A percentile compares a stretch with the other conserved stretches of the same genome.
phyloP scores from a whole-genome alignment of 2,888 invertebrate species.

The Trileptium ribeirensis region DNA sequence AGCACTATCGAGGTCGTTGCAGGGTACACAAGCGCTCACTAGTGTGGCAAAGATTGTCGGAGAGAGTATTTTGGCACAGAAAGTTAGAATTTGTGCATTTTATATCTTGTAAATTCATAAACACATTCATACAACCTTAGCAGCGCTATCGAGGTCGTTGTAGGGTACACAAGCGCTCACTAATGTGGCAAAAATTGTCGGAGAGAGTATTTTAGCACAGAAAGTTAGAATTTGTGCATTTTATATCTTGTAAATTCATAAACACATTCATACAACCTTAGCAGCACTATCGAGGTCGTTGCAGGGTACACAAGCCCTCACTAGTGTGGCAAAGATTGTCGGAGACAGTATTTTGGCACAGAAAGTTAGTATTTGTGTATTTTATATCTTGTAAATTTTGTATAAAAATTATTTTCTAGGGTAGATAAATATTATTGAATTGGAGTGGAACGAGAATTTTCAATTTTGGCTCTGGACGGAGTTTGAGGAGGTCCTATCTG shows the following conservation, averaged over 20 bases:
- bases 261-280: slow-evolving; percentile 61
- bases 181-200: slow-evolving; percentile 54
- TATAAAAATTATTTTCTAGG: no score
- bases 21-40: slow-evolving; percentile 59
- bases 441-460: no score
- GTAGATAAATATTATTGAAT: no score
- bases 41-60: slow-evolving; percentile 56
- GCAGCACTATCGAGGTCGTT: slow-evolving; percentile 61
- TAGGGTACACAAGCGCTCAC: slow-evolving; percentile 59
- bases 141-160: slow-evolving; percentile 61
- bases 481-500: no score
- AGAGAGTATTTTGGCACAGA: slow-evolving; percentile 57
- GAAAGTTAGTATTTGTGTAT: slow-evolving; percentile 58
- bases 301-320: slow-evolving; percentile 59
- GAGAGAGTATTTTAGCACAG: slow-evolving; percentile 57
- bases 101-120: no score
- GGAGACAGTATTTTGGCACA: slow-evolving; percentile 58
- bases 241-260: no score
- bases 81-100: no score
- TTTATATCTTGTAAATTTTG: no score
- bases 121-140: slow-evolving; percentile 60
- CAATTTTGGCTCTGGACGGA: no score
- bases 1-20: slow-evolving; percentile 60
- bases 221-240: slow-evolving; percentile 59
- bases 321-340: slow-evolving; percentile 54